These are phyloP conservation scores for Caranx ignobilis DNA, from an alignment of 2,113 vertebrate genomes.

Conservation along the genomic window DNA sequence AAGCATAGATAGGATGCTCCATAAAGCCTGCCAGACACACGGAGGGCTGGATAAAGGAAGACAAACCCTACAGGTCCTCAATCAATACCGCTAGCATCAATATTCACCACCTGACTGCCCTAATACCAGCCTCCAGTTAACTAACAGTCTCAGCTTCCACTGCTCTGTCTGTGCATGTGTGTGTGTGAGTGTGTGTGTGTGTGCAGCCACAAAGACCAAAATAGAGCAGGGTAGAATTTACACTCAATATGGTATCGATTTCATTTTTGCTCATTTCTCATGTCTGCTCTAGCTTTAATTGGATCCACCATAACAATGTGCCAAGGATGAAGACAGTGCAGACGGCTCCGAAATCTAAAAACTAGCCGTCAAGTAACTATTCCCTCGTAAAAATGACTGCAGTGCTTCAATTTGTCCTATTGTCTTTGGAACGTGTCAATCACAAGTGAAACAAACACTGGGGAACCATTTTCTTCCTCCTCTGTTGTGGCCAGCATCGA, in stretches of 20 bases:
- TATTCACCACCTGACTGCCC: constrained; percentile 71
- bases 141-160: constrained; percentile 53
- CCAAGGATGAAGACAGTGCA: constrained; percentile 41
- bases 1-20: constrained; percentile 56
- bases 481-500: background rate
- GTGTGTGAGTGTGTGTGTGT: background rate
- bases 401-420: background rate
- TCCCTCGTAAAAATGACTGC: background rate
- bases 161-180: background rate
- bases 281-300: constrained; percentile 70
- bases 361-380: constrained; percentile 13
- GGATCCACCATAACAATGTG: constrained; percentile 34
- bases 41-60: constrained; percentile 71
- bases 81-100: constrained; percentile 78
- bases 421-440: background rate
- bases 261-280: constrained; percentile 68
- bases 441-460: constrained; percentile 4
- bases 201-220: constrained; percentile 46
- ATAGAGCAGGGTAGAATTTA: constrained; percentile 57
- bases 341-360: constrained; percentile 29
- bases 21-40: constrained; percentile 71
- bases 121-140: constrained; percentile 62
- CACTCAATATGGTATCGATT: constrained; percentile 72
- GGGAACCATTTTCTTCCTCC: constrained; percentile 10
- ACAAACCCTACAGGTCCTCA: constrained; percentile 73